Evolutionary conservation across 1,140 invertebrate species (phyloP).

Genomic region (Augochlora pura): DNA sequence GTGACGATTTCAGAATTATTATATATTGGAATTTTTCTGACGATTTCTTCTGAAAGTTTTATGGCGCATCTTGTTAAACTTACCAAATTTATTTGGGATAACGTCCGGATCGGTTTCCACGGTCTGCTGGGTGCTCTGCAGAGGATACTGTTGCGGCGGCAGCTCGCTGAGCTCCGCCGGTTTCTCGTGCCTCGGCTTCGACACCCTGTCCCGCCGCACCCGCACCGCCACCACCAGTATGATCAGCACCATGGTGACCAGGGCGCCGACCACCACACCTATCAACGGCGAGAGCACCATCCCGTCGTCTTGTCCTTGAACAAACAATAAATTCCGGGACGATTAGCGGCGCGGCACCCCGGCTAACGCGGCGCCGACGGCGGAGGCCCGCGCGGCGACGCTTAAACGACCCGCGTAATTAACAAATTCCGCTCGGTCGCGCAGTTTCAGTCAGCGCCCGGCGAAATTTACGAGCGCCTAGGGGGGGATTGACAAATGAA

Average conservation of each 20-base stretch:
- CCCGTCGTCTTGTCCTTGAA: slow-evolving; percentile 81
- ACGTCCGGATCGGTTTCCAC: slow-evolving; percentile 87
- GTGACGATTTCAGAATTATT: too few species aligned
- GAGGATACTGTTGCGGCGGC: slow-evolving; percentile 77
- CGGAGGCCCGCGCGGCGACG: neutral
- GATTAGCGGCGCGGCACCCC: neutral
- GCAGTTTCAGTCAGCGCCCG: slow-evolving; percentile 8
- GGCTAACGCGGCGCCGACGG: neutral
- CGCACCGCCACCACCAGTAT: slow-evolving; percentile 80
- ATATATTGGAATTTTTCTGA: too few species aligned
- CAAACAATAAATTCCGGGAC: neutral
- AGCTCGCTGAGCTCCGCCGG: slow-evolving; percentile 76
- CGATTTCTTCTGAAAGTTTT: too few species aligned
- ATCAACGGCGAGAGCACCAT: slow-evolving; percentile 81
- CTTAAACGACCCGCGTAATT: slow-evolving; percentile 38
- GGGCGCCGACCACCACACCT: slow-evolving; percentile 80
- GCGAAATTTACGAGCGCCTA: slow-evolving; percentile 40
- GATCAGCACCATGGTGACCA: slow-evolving; percentile 80
- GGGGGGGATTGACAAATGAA: slow-evolving; percentile 50
- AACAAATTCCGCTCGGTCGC: slow-evolving; percentile 30
- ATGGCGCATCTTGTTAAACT: slow-evolving; percentile 60
- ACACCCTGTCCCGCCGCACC: slow-evolving; percentile 75
- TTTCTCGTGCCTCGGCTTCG: slow-evolving; percentile 78
- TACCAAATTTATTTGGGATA: slow-evolving; percentile 87
- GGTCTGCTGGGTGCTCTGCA: slow-evolving; percentile 77